These are phyloP conservation scores for Hypsopygia costalis DNA, from an alignment of 2,888 invertebrate genomes.

Conservation along the genomic window DNA sequence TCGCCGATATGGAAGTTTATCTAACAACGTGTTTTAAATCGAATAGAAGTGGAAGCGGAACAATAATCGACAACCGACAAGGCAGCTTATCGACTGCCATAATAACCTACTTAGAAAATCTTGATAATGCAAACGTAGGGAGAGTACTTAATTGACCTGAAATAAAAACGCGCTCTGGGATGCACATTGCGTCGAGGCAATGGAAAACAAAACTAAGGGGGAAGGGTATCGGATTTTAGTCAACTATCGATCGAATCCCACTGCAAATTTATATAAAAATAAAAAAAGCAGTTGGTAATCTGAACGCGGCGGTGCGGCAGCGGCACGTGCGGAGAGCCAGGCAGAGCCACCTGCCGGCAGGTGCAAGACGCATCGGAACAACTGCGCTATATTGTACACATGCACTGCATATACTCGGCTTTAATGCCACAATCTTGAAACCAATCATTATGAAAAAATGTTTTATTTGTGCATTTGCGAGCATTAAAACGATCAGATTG, in stretches of 20 bases:
- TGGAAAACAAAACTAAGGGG: not conserved
- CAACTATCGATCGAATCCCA: conserved; percentile 12
- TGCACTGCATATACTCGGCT: not conserved
- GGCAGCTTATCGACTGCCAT: no score
- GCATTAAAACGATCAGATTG: no score
- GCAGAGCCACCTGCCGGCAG: conserved; percentile 56
- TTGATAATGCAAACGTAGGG: not conserved
- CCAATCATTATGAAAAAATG: not conserved
- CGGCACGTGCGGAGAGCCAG: conserved; percentile 34
- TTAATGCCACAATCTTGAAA: not conserved
- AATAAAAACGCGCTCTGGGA: not conserved
- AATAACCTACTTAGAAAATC: no score
- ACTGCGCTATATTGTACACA: conserved; percentile 6
- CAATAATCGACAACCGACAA: no score
- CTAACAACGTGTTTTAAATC: no score
- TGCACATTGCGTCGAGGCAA: conserved; percentile 3
- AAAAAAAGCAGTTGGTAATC: conserved; percentile 20
- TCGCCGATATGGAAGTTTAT: no score
- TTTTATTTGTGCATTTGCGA: not conserved
- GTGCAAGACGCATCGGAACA: conserved; percentile 28
- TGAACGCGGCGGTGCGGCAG: conserved; percentile 24
- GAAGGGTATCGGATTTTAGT: conserved; percentile 4
- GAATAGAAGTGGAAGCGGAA: no score
- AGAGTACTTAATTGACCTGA: not conserved
- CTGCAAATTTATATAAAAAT: not conserved